Percentiles rank a stretch among this genome's conserved stretches.
phyloP scores from a whole-genome alignment of 2,888 invertebrate genomes.

The Isotomurus palustris region DNA sequence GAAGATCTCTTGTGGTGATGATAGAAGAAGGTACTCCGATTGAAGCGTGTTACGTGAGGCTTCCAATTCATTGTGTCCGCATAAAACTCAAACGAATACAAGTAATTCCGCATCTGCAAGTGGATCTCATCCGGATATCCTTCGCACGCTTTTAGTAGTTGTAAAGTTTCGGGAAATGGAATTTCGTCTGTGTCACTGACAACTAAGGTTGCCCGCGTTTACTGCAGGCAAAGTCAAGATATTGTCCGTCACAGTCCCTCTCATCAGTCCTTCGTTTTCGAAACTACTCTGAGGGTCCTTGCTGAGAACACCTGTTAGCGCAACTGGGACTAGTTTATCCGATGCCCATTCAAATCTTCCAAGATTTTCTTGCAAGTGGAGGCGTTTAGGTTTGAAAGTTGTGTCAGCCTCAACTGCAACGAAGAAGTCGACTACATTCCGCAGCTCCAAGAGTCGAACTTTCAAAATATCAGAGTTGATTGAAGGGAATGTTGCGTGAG shows the following conservation, averaged over 20 bases:
- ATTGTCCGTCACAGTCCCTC: conserved; percentile 38
- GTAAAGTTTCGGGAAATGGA: conserved; percentile 59
- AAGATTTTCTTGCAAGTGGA: conserved; percentile 53
- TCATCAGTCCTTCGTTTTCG: conserved; percentile 46
- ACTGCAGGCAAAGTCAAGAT: conserved; percentile 31
- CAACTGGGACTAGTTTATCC: conserved; percentile 33
- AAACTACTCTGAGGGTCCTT: conserved; percentile 44
- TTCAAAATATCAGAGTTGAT: conserved; percentile 49
- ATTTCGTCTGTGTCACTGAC: conserved; percentile 58
- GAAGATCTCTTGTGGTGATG: conserved; percentile 17
- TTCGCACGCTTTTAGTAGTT: conserved; percentile 64
- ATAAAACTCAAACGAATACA: conserved; percentile 34
- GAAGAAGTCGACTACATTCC: conserved; percentile 61
- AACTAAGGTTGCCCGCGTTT: conserved; percentile 49
- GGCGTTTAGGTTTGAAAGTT: conserved; percentile 47
- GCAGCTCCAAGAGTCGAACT: conserved; percentile 60
- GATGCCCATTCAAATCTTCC: conserved; percentile 41
- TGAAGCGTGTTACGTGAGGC: conserved; percentile 23
- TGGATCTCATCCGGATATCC: conserved; percentile 53
- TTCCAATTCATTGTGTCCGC: conserved; percentile 25
- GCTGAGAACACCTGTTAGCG: conserved; percentile 23
- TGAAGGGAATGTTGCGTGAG: not conserved
- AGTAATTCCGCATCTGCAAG: conserved; percentile 19
- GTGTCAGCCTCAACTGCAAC: conserved; percentile 54
- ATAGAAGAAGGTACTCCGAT: conserved; percentile 2